Base-by-base conservation (phyloP, 2,113 vertebrate genomes). In the Muntiacus muntjak region DNA sequence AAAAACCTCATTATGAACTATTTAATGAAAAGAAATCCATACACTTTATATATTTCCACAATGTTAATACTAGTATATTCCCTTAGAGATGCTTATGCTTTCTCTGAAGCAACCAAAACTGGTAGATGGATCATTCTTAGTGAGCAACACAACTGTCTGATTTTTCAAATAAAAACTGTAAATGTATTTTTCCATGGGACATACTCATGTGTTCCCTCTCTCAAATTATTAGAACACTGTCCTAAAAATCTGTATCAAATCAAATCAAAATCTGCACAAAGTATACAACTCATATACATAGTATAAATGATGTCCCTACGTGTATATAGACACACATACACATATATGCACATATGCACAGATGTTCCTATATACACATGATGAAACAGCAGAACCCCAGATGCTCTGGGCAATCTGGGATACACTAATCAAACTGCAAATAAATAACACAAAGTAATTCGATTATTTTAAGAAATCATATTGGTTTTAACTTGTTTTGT, bases 81-180 rank as follows among this genome's bases (percentile, higher is more conserved):
- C 11, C 6, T 81, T 40, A 91, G 45, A 82, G 14, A 92, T 33
- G 15, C 8, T 60, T 58, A 14, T 15, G 55, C 40, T 91, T 95
- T 47, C 19, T 81, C 52, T 43, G 28, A 93, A 93, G 52, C 43
- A 92, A 87, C 2, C 33, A 64, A 89, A 86, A 87, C 76, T 85
- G 60, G 10, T 21, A 89, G 13, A 90, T 19, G 6, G 74, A 33
- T 92, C 26, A 97, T 19, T 79, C 60, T 74, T 85, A 78, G 36
- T 58, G 28, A 74, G 47, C 23, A 91, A 93, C 1, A 6, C 15
- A 83, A 45, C 74, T 78, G 45, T 54, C 74, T 86, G 43, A 50
- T 91, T 96, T 94, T 82, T 96, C 62, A 96, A 86, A 85, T 60
- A 97, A 71, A 94, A 91, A 58, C 17, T 89, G 67, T 47, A 36